Percentiles rank a stretch among this genome's conserved stretches.
Evolutionary conservation across 1,140 invertebrate species (phyloP).

Genomic region (Octopus bimaculoides): DNA sequence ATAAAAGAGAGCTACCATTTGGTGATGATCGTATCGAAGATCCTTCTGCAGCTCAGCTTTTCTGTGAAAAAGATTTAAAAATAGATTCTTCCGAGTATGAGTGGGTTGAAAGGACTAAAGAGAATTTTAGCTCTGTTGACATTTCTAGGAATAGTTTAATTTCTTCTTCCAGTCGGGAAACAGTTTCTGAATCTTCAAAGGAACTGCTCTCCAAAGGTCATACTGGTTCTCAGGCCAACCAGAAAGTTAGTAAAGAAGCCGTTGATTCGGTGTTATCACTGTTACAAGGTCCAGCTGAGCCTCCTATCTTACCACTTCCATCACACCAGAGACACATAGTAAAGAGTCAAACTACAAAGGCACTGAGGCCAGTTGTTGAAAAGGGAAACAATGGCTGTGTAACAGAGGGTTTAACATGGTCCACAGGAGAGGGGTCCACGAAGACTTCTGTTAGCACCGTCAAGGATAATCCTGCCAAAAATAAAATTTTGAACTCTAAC

Average conservation of each 20-base stretch:
- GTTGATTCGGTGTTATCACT: no score
- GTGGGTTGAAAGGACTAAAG: constrained; percentile 14
- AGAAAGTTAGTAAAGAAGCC: no score
- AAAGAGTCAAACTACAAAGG: no score
- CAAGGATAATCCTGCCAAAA: no score
- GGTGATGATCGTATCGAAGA: background rate
- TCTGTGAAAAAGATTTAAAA: background rate
- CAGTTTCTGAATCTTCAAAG: background rate
- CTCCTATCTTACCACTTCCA: background rate
- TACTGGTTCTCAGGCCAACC: no score
- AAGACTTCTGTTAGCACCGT: no score
- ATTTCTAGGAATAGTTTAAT: background rate
- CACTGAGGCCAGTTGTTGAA: no score
- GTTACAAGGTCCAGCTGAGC: background rate
- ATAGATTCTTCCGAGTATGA: background rate
- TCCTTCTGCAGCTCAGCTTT: background rate
- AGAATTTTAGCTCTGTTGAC: background rate
- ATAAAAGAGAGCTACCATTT: background rate
- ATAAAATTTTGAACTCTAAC: no score
- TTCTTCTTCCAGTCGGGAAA: background rate
- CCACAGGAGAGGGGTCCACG: no score
- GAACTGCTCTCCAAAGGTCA: background rate
- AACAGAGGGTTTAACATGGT: no score
- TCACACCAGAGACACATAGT: no score
- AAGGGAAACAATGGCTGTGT: no score